Base-by-base conservation (phyloP, 2,113 vertebrate species). In the Petrocephalus microphthalmus region DNA sequence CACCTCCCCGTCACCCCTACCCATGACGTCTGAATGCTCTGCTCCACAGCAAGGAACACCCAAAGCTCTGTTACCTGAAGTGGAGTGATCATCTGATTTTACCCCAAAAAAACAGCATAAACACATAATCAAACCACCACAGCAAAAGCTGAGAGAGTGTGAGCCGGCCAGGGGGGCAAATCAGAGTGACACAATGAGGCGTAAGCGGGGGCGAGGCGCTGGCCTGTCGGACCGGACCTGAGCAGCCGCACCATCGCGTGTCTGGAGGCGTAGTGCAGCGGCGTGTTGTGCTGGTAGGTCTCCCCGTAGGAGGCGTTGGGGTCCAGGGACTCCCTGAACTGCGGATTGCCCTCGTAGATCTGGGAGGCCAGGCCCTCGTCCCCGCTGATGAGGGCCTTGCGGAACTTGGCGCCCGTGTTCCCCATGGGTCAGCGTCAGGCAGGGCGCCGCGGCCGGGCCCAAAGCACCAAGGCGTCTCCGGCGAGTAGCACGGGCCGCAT, bases 371-470 rank as follows among this genome's bases (percentile, higher is more conserved):
- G 93, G 91, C 96, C 93, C 94, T 99, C 98, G 91, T 99, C 98
- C 92, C 98, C 98, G 64, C 96, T 98, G 93, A 99, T 97, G 91
- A 99, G 96, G 89, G 98, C 97, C 95, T 99, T 99, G 85, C 98
- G 98, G 92, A 99, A 99, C 93, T 99, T 99, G 91, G 98, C 99
- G n/a, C 97, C 98, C 84, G 97, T 97, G 94, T 99, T 99, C 94
- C 98, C 98, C 98, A 99, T 99, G 91, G 82, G 42, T 71, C 81
- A 84, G 47, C 17, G 20, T 54, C 89, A 51, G 53, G 52, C 67
- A 8, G 88, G 29, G 89, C 25, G 60, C 11, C 25, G 60, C 11
- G 60, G 60, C 25, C 60, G 60, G 8, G n/a, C 60, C 60, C 60
- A 29, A 1, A 67, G n/a, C 60, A 13, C n/a, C 25, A n/a, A n/a